phyloP scores from a whole-genome alignment of 2,797 vertebrate species.

The Poeciliopsis presidionis region DNA sequence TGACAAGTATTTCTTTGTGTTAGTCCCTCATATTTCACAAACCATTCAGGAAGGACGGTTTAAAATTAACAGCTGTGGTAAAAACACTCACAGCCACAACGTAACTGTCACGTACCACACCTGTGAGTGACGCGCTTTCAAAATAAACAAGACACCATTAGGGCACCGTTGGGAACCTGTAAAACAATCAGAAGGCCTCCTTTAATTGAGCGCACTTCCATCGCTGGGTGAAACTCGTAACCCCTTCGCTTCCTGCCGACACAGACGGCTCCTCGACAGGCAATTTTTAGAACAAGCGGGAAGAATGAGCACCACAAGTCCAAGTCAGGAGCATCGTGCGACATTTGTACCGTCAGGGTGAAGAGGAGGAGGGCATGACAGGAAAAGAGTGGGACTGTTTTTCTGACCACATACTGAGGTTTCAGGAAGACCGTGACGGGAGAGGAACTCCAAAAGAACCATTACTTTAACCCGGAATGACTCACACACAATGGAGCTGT shows the following conservation, averaged over 20 bases:
- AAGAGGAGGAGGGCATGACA: conserved; percentile 40
- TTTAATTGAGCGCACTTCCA: conserved; percentile 21
- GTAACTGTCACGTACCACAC: conserved; percentile 6
- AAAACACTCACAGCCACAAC: conserved; percentile 16
- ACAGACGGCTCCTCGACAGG: conserved; percentile 12
- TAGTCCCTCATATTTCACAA: not conserved
- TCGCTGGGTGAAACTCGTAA: conserved; percentile 35
- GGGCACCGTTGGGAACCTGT: not conserved
- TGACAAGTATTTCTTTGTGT: not conserved
- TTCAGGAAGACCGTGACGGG: conserved; percentile 46
- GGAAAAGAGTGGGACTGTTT: conserved; percentile 61
- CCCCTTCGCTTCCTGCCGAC: conserved; percentile 45
- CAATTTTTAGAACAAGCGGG: conserved; percentile 53
- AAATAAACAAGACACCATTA: not conserved
- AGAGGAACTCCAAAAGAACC: conserved; percentile 58
- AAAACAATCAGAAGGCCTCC: conserved; percentile 10
- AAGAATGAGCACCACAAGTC: conserved; percentile 57
- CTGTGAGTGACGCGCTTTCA: not conserved
- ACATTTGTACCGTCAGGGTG: conserved; percentile 41
- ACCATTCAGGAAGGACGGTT: not conserved
- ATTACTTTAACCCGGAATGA: conserved; percentile 49
- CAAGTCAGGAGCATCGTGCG: conserved; percentile 61
- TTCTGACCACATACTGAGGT: conserved; percentile 62
- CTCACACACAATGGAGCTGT: conserved; percentile 20
- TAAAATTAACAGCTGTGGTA: not conserved